Base-by-base conservation (phyloP, 2,797 vertebrate species). In the Amphiprion clarkii region DNA sequence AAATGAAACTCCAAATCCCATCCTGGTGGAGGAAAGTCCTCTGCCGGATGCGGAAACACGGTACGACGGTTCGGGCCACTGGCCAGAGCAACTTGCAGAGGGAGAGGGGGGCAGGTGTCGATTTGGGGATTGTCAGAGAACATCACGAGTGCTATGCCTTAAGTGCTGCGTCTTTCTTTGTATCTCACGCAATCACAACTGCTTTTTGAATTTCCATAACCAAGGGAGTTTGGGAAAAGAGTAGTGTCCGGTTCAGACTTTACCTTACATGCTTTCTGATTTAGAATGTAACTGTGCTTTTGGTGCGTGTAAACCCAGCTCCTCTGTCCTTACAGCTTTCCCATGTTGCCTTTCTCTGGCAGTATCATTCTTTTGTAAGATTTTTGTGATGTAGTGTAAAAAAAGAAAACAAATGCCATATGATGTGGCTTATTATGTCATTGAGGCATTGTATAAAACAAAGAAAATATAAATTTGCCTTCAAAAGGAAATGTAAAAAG, bases 141-240 rank as follows among this genome's bases (percentile, higher is more conserved):
- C 91, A 54, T 95, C 95, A 16, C 90, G 91, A 63, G 95, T 96
- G 19, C 83, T 94, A 13, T 96, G 95, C 89, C 95, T 96, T 14
- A 96, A 96, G 87, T 96, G 95, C 74, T 95, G 95, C 42, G 95
- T 96, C 62, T 96, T 96, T 85, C 94, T 96, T 63, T 96, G 95
- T 83, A 96, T 96, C 81, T 95, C 95, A 16, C 93, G 92, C 40
- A 94, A 93, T 77, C 94, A 95, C 84, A 96, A 96, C 85, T 96
- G 95, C 83, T 96, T 96, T 82, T 85, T 95, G 21, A 95, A 95
- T 79, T 96, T 96, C 84, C 95, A 96, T 78, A 95, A 85, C 78
- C 94, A 93, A 75, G 87, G 72, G 17, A 83, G 54, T 87, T 71
- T 66, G 8, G 83, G 62, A 49, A 84, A 89, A 63, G 40, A 77